Conservation (phyloP, 2,113 vertebrate genomes). For the Nannospalax galili region DNA sequence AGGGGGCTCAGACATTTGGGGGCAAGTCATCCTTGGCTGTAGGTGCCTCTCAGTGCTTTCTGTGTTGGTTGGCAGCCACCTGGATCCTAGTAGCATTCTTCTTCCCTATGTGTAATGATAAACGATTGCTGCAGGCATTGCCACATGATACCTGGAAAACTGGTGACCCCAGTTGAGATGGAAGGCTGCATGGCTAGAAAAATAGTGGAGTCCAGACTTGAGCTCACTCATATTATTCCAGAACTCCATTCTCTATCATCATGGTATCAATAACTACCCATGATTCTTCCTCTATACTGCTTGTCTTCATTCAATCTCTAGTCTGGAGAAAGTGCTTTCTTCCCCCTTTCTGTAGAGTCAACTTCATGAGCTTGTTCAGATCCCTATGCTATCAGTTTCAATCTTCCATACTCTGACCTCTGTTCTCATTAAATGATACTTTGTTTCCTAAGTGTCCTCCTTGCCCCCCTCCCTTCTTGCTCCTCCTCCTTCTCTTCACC, state of each 20-base stretch:
- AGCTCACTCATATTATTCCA: background rate
- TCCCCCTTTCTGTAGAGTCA: background rate
- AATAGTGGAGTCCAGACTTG: background rate
- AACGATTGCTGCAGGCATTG: background rate
- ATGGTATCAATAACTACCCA: background rate
- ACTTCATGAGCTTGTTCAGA: background rate
- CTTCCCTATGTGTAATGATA: background rate
- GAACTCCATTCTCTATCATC: background rate
- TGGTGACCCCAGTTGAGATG: background rate
- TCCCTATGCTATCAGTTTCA: background rate
- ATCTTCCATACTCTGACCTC: background rate
- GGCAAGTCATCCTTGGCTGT: background rate
- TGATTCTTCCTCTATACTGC: background rate
- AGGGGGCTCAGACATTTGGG: background rate
- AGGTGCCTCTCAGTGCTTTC: background rate
- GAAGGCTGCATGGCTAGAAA: no score
- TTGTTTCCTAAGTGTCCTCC: background rate
- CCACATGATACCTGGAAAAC: background rate
- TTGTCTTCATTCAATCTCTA: background rate
- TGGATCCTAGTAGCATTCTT: background rate
- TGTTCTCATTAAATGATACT: background rate
- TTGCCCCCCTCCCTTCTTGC: no score
- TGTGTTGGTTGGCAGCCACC: background rate
- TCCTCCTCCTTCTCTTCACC: background rate
- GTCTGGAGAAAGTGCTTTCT: background rate